Conservation (phyloP, 2,113 vertebrate species). For the Cnemophilus loriae region DNA sequence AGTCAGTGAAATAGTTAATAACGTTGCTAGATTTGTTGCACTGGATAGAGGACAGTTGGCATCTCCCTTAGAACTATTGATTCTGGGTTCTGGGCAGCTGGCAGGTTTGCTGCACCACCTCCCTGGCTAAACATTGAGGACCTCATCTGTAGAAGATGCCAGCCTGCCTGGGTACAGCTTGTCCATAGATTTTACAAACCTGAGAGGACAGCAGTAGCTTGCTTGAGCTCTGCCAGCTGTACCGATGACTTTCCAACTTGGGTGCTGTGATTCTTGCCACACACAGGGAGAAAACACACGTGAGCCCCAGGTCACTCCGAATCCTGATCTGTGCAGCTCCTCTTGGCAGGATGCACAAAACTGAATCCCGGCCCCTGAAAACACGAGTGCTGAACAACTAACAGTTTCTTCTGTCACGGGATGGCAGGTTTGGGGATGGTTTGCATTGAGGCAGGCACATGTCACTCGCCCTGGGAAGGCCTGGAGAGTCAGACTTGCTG, state of each 20-base stretch:
- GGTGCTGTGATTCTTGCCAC: not conserved
- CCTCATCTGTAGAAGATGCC: not conserved
- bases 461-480: not conserved
- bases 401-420: not conserved
- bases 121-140: not conserved
- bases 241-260: not conserved
- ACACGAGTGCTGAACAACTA: not conserved
- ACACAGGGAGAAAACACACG: accelerated
- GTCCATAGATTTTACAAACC: not conserved
- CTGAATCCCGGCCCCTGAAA: not conserved
- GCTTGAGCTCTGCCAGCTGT: not conserved
- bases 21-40: not conserved
- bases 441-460: not conserved
- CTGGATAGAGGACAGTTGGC: not conserved
- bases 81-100: not conserved
- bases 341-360: not conserved
- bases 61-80: not conserved
- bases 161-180: not conserved
- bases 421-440: not conserved
- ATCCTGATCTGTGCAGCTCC: accelerated
- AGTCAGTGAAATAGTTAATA: not conserved
- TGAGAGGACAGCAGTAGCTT: not conserved
- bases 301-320: accelerated
- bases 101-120: not conserved
- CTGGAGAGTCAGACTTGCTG: not conserved